A percentile compares a stretch with the other conserved stretches of the same genome.
phyloP scores from a whole-genome alignment of 2,113 vertebrate genomes.

The Oxyruncus cristatus region DNA sequence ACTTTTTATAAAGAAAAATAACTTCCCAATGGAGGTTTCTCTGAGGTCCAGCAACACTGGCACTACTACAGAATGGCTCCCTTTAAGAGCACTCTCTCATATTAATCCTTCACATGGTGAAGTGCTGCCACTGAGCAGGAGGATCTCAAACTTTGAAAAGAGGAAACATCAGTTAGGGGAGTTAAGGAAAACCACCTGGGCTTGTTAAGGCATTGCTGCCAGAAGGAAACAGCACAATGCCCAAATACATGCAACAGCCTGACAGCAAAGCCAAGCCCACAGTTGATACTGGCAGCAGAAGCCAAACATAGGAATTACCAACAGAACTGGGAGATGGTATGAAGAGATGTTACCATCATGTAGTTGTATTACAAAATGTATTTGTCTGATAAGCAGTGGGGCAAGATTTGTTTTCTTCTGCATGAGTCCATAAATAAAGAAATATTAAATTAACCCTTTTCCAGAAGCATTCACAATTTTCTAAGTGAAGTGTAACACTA shows the following conservation, averaged over 20 bases:
- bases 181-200: not conserved
- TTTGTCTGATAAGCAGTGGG: not conserved
- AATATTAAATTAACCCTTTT: not conserved
- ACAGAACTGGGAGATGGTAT: not conserved
- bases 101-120: not conserved
- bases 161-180: not conserved
- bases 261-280: not conserved
- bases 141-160: not conserved
- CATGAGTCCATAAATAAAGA: not conserved
- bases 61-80: not conserved
- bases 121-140: not conserved
- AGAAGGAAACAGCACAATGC: not conserved
- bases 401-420: not conserved
- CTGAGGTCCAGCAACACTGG: not conserved
- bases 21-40: not conserved
- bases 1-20: not conserved
- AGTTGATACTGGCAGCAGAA: not conserved
- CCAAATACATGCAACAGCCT: not conserved
- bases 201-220: not conserved
- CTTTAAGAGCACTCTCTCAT: not conserved
- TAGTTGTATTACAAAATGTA: not conserved
- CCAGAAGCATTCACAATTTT: not conserved
- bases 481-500: not conserved
- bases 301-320: not conserved
- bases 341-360: not conserved